Base-by-base conservation (phyloP, 1,140 invertebrate species). In the Pinna nobilis region DNA sequence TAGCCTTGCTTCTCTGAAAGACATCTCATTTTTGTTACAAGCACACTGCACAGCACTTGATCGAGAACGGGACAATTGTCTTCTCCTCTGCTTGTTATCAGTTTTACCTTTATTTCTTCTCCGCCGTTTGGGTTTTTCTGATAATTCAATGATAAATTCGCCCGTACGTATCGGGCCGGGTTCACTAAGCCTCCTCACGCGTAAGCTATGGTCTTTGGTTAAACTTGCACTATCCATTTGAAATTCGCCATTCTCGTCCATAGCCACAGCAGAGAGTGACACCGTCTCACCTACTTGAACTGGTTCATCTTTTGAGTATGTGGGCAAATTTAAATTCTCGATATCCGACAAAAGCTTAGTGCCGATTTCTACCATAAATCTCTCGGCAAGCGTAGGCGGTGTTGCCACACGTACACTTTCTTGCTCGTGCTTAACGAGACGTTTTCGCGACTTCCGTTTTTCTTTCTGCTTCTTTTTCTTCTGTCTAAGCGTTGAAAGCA, bases 321-420 rank as follows among this genome's bases (percentile, higher is more conserved):
- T n/a, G n/a, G n/a, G n/a, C n/a, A n/a, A n/a, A n/a, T n/a, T n/a
- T n/a, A n/a, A n/a, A n/a, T n/a, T n/a, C n/a, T n/a, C n/a, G n/a
- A n/a, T n/a, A n/a, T n/a, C n/a, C n/a, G n/a, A n/a, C n/a, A 72
- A 7, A 3, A 72, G 41, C 7, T 44, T 33, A 28, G 4, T 35
- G 5, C 70, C 70, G 5, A 72, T 65, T 6, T 63, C 61, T 25
- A 47, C 5, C 61, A 72, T 65, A 25, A 72, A 72, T 35, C 44
- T 55, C 15, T 64, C 28, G 51, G 55, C 59, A 13, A 72, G 59
- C 3, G 70, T 65, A 18, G 51, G 51, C 15, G 59, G 49, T 30
- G 13, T 33, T 9, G 32, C 5, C 13, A 28, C 25, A 37, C 49
- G 20, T 2, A 25, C 15, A 1, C 18, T 37, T 4, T 65, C 65